Conservation (phyloP, 1,140 invertebrate genomes). For the Oedothorax gibbosus region DNA sequence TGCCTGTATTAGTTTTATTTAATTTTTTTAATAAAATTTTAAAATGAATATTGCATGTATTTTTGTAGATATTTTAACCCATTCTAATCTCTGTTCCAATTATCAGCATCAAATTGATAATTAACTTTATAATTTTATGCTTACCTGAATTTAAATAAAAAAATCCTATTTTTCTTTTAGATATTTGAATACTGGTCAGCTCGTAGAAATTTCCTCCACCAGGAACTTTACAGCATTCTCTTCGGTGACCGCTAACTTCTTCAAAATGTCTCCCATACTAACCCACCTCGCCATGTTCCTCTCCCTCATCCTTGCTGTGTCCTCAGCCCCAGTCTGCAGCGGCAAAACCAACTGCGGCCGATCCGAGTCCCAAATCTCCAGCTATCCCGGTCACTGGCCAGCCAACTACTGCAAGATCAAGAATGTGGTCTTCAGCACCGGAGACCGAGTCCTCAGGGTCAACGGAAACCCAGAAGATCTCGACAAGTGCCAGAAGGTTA, state of each 20-base stretch:
- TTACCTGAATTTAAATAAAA: not conserved
- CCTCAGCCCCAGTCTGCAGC: conserved; percentile 35
- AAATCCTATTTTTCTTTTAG: not conserved
- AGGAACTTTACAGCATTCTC: not conserved
- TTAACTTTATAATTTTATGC: not conserved
- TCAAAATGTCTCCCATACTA: not conserved
- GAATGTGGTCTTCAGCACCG: conserved; percentile 47
- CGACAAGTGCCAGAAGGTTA: conserved; percentile 47
- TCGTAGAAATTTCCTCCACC: not conserved
- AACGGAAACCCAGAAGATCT: conserved; percentile 40
- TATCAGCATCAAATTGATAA: not conserved
- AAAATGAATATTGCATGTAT: not conserved
- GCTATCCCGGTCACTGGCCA: conserved; percentile 56
- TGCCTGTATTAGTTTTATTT: not conserved
- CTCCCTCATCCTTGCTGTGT: conserved; percentile 12
- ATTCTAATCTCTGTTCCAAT: not conserved
- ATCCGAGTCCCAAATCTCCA: conserved; percentile 16
- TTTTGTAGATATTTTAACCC: not conserved
- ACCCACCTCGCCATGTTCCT: not conserved
- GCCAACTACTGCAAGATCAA: conserved; percentile 50
- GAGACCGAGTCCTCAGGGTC: conserved; percentile 19
- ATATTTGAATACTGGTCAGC: not conserved
- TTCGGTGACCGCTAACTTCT: not conserved
- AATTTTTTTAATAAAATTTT: not conserved
- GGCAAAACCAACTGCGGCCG: conserved; percentile 16